Evolutionary conservation across 2,797 vertebrate species (phyloP).

Genomic region (Anomalospiza imberbis): DNA sequence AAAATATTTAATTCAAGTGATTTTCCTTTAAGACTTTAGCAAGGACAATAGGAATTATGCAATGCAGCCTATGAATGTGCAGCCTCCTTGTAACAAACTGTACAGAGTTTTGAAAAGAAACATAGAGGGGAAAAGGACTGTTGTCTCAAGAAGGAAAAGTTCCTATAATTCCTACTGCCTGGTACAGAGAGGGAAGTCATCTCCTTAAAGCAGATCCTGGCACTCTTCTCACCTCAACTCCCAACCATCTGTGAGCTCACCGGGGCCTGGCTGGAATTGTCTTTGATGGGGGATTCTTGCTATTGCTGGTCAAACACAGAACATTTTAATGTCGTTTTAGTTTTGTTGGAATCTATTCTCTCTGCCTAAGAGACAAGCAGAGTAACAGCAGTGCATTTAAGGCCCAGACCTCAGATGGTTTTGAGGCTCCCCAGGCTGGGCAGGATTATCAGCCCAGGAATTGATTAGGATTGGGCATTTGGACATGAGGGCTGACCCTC

Average conservation of each 20-base stretch:
- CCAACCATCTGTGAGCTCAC: not conserved
- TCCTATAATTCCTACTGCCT: not conserved
- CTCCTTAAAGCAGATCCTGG: not conserved
- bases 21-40: not conserved
- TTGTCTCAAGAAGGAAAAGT: not conserved
- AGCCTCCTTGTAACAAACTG: not conserved
- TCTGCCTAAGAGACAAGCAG: not conserved
- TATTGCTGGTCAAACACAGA: not conserved
- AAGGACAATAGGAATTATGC: not conserved
- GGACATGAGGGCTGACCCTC: not conserved
- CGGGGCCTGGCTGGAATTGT: rapidly evolving
- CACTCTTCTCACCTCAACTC: not conserved
- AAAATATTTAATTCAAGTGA: not conserved
- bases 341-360: not conserved
- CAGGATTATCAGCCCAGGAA: not conserved
- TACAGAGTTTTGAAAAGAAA: not conserved
- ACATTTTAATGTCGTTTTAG: not conserved
- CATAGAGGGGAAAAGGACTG: rapidly evolving
- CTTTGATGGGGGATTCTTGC: rapidly evolving
- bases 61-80: not conserved
- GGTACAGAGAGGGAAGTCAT: not conserved
- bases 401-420: too few species aligned
- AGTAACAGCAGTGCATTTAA: not conserved
- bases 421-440: not conserved
- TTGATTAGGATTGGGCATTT: not conserved